A percentile compares a stretch with the other conserved stretches of the same genome.
Conservation (phyloP, 1,140 invertebrate species). For the Coelopa frigida region DNA sequence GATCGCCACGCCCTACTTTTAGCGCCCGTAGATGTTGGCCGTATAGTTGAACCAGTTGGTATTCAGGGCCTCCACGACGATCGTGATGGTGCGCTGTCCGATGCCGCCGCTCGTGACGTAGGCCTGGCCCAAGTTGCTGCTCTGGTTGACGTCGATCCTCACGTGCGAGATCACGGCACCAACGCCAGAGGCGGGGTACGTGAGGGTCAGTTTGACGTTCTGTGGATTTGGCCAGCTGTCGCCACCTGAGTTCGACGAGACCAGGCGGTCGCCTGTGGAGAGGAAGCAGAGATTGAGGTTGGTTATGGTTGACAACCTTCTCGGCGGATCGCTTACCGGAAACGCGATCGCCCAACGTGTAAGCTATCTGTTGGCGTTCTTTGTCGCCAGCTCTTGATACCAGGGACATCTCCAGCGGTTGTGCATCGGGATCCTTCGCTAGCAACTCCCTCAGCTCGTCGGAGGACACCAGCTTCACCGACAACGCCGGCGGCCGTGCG, state of each 20-base stretch:
- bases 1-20: no score
- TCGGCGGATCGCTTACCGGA: no score
- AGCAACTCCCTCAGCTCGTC: not conserved
- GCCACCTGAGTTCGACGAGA: no score
- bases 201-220: not conserved
- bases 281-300: no score
- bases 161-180: not conserved
- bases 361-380: no score
- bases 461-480: not conserved
- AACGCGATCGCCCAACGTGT: no score
- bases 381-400: no score
- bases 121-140: not conserved
- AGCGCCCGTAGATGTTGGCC: not conserved
- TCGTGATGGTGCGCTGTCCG: not conserved
- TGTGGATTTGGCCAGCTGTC: not conserved
- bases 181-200: not conserved
- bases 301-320: no score
- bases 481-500: no score
- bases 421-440: not conserved
- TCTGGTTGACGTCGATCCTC: not conserved
- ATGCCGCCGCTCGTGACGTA: not conserved
- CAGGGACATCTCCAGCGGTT: slow-evolving; percentile 1
- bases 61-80: not conserved
- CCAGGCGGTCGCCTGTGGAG: no score
- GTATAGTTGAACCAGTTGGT: not conserved